phyloP scores from a whole-genome alignment of 2,113 vertebrate genomes.

The Piprites chloris region DNA sequence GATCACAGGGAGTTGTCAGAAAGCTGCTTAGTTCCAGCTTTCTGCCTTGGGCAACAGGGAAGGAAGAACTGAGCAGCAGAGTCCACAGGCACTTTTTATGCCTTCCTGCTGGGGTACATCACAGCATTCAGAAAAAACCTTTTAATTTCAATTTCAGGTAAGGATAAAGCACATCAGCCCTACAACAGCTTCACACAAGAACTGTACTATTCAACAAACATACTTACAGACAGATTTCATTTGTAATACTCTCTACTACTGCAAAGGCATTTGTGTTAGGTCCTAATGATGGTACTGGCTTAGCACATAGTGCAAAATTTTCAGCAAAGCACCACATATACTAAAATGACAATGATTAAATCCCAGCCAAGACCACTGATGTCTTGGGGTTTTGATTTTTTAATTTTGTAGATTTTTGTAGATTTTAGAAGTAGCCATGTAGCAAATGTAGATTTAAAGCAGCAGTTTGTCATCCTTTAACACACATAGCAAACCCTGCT shows the following conservation, averaged over 20 bases:
- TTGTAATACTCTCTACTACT: background rate
- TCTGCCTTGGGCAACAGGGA: background rate
- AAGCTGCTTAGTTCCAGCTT: background rate
- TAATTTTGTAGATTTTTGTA: too few relatives aligned
- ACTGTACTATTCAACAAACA: background rate
- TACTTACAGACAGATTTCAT: background rate
- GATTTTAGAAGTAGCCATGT: too few relatives aligned
- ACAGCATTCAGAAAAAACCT: background rate
- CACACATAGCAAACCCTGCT: too few relatives aligned
- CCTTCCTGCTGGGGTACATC: background rate
- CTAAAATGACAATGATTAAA: background rate
- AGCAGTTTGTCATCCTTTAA: too few relatives aligned
- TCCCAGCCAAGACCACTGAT: background rate
- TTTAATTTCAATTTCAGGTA: background rate
- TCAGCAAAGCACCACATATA: background rate
- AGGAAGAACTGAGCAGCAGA: background rate
- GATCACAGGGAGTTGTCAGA: background rate
- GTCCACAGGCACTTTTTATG: too few relatives aligned
- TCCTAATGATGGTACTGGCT: background rate
- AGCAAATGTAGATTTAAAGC: too few relatives aligned
- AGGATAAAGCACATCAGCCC: background rate
- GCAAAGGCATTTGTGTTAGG: background rate
- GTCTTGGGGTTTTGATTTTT: too few relatives aligned
- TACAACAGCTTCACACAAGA: background rate
- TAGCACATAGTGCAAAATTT: background rate